Base-by-base conservation (phyloP, 2,113 vertebrate genomes). In the Zosterops lateralis region DNA sequence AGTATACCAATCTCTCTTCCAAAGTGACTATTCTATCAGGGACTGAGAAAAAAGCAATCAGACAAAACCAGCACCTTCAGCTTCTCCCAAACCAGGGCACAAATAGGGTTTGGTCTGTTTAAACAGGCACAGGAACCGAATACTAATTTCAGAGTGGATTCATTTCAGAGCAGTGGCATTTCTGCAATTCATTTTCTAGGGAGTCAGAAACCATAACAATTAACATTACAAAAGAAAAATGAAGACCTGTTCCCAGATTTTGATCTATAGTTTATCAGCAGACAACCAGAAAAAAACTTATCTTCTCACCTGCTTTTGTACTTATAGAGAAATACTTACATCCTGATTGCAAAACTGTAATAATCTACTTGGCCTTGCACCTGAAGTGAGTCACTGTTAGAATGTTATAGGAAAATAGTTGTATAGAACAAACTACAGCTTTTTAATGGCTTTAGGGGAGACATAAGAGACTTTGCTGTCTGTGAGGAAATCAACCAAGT, bases 1-100 rank as follows among this genome's bases (percentile, higher is more conserved):
- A 84, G 58, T 83, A 47, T 7, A 62, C 17, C 60, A 62, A 64
- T 90, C 61, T 66, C 40, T 89, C 40, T 85, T 96, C 40, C 66
- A 64, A 68, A 44, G 79, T 17, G 56, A 75, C 54, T 92, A 1
- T 57, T 87, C 53, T 84, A 19, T 68, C 74, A 81, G 42, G 32
- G 14, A 29, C 11, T 22, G 36, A 17, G 16, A 62, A 40, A 65
- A n/a, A 70, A 32, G 60, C 11, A 77, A 83, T 58, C 48, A 89
- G 71, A 47, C 36, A 78, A 76, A 92, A 6, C 0, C 53, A 85
- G 19, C 8, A 2, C 28, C 67, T 92, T 81, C 72, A 90, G 31
- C 28, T 48, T n/a, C 50, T 71, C 21, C 45, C 47, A 90, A 86
- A 61, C 16, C 53, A 80, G 50, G 28, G 54, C 38, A 79, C 20